Base-by-base conservation (phyloP, 2,113 vertebrate genomes). In the Cariama cristata region DNA sequence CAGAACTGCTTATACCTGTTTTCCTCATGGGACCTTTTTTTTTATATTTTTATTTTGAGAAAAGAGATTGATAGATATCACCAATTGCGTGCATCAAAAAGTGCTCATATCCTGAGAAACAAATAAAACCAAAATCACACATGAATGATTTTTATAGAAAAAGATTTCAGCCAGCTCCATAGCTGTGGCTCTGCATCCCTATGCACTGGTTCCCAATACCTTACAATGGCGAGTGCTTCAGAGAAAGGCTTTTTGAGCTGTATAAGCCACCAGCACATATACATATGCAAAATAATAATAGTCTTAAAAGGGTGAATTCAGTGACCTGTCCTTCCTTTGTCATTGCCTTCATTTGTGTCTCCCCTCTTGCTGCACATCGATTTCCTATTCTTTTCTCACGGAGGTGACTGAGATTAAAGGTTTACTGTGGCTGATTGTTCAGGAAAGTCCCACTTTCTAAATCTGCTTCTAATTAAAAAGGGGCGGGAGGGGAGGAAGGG, bases 401-500 rank as follows among this genome's bases (percentile, higher is more conserved):
- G 49, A 91, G 72, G 86, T 92, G 74, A 85, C 92, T 2, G 35
- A 89, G 86, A 53, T 95, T 92, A 91, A 88, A 98, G 93, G 64
- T 92, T 90, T 83, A 58, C 44, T 82, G 74, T 71, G 82, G 71
- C 62, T 90, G 96, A 93, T 95, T 91, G 82, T 85, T 96, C 94
- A 97, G 92, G 96, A 94, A 94, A 97, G 95, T 91, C 96, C 92
- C 87, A 93, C 93, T 95, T 97, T 88, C 92, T 93, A 95, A 97
- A 97, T 94, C 84, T 95, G 94, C 87, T 97, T 96, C 93, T 96
- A 98, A 97, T 97, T 95, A 97, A 97, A 97, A 96, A 93, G 80
- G 90, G 53, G 18, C 21, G 83, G 97, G 81, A 94, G 77, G 53
- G 11, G 47, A 90, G 40, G 64, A 91, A 71, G 44, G 81, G 52